phyloP scores from a whole-genome alignment of 2,888 invertebrate species.

The Pristionchus exspectatus region DNA sequence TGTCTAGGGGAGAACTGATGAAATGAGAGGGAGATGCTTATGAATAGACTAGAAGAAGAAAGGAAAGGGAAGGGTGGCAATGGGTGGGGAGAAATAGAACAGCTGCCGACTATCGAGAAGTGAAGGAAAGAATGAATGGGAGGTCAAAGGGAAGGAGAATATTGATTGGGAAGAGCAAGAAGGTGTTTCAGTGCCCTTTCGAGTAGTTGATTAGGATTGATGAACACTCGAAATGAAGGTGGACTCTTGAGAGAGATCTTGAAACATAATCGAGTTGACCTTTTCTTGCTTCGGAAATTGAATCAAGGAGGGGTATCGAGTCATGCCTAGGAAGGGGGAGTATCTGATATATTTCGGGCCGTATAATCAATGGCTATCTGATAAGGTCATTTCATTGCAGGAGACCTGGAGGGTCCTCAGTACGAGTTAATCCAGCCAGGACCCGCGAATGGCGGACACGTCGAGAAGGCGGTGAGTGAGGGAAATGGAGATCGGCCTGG shows the following conservation, averaged over 20 bases:
- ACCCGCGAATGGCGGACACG: background rate
- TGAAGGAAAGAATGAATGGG: background rate
- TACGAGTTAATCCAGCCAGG: constrained; percentile 45
- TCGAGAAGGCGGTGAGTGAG: constrained; percentile 10
- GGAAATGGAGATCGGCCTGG: background rate
- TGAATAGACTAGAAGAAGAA: background rate
- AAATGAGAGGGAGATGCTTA: constrained; percentile 45
- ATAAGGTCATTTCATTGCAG: constrained; percentile 1
- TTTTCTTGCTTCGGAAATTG: background rate
- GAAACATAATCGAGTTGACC: background rate
- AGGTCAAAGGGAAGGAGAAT: background rate
- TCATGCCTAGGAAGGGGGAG: too few species aligned
- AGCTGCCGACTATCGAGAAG: background rate
- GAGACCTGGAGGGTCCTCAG: constrained; percentile 23
- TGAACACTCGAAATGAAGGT: background rate
- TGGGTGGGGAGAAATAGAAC: background rate
- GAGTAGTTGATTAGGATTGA: background rate
- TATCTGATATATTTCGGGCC: too few species aligned
- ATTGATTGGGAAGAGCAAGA: background rate
- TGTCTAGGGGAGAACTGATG: background rate
- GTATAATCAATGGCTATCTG: too few species aligned
- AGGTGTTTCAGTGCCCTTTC: background rate
- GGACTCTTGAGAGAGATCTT: background rate
- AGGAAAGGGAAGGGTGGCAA: constrained; percentile 2
- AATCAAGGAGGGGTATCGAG: too few species aligned